These are phyloP conservation scores for Periophthalmodon schlosseri DNA, from an alignment of 2,113 vertebrate species.

Conservation along the genomic window DNA sequence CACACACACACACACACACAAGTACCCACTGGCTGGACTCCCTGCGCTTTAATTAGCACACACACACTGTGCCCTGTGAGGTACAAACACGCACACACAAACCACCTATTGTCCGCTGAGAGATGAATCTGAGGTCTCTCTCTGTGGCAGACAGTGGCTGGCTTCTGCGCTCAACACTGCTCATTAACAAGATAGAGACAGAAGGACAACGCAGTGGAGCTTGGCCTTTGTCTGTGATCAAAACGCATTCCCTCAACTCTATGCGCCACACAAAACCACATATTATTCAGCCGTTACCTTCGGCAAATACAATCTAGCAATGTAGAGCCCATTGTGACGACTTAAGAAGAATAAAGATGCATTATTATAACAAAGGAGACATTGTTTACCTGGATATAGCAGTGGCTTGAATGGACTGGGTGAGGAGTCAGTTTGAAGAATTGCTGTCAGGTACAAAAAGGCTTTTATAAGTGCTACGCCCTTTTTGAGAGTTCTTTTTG, in stretches of 20 bases:
- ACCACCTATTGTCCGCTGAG: slow-evolving; percentile 78
- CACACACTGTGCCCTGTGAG: slow-evolving; percentile 56
- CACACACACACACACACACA: slow-evolving; percentile 36
- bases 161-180: slow-evolving; percentile 68
- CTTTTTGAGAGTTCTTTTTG: slow-evolving; percentile 33
- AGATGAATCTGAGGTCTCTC: slow-evolving; percentile 80
- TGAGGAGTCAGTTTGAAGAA: slow-evolving; percentile 66
- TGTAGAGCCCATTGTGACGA: slow-evolving; percentile 60
- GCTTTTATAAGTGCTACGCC: slow-evolving; percentile 57
- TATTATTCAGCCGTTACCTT: slow-evolving; percentile 73
- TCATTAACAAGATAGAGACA: slow-evolving; percentile 78
- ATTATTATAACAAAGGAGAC: slow-evolving; percentile 64
- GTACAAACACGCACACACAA: slow-evolving; percentile 61
- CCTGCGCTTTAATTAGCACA: slow-evolving; percentile 76
- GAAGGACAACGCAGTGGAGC: slow-evolving; percentile 71
- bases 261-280: slow-evolving; percentile 64
- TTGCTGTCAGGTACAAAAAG: slow-evolving; percentile 64
- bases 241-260: slow-evolving; percentile 69
- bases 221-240: slow-evolving; percentile 77
- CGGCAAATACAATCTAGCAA: slow-evolving; percentile 58
- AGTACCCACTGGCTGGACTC: slow-evolving; percentile 60
- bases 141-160: slow-evolving; percentile 72
- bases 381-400: slow-evolving; percentile 69
- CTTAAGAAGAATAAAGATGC: slow-evolving; percentile 67
- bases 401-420: slow-evolving; percentile 61